Evolutionary conservation across 2,888 invertebrate genomes (phyloP).

Genomic region (Pachycephus smyrnensis): DNA sequence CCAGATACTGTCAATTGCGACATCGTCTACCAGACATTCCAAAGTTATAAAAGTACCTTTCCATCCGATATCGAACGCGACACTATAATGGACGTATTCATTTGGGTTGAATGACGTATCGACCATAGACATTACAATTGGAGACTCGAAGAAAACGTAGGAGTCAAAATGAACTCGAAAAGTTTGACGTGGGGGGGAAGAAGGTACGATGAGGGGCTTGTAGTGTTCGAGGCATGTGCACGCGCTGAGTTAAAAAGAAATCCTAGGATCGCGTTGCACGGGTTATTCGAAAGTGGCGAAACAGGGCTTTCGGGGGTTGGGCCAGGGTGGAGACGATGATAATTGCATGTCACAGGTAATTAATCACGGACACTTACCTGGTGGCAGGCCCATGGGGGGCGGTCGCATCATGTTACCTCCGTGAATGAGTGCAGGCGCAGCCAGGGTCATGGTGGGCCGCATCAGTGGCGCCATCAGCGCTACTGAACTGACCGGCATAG

Average conservation of each 20-base stretch:
- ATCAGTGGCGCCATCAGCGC: slow-evolving; percentile 70
- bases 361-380: slow-evolving; percentile 70
- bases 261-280: background rate
- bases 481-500: slow-evolving; percentile 68
- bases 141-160: slow-evolving; percentile 10
- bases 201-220: background rate
- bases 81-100: background rate
- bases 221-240: background rate
- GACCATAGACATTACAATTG: slow-evolving; percentile 2
- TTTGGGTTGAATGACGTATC: slow-evolving; percentile 2
- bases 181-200: background rate
- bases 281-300: background rate
- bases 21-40: background rate
- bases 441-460: slow-evolving; percentile 69
- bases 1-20: background rate
- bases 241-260: background rate
- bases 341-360: background rate
- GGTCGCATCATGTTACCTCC: slow-evolving; percentile 76
- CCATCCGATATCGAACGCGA: slow-evolving; percentile 18
- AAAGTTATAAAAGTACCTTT: background rate
- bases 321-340: background rate
- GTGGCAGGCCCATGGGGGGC: slow-evolving; percentile 74
- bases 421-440: slow-evolving; percentile 69
- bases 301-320: background rate
- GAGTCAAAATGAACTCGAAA: slow-evolving; percentile 11